Base-by-base conservation (phyloP, 2,113 vertebrate genomes). In the Myocastor coypus region DNA sequence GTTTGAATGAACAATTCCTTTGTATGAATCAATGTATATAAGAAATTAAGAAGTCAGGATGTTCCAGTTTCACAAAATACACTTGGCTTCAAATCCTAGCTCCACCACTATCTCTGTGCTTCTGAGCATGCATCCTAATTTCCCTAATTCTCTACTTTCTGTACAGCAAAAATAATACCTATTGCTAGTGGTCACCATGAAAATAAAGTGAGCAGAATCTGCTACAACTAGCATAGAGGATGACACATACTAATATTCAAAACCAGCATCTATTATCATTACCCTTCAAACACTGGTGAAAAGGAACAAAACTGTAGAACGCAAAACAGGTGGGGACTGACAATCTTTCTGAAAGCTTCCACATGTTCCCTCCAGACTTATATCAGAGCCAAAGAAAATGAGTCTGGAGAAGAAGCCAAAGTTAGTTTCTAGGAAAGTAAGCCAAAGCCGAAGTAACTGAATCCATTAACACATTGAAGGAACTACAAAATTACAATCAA, bases 371-470 rank as follows among this genome's bases (percentile, higher is more conserved):
- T 85, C 26, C 13, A 77, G 32, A 78, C 59, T 87, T 82, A 85
- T n/a, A 64, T 46, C 68, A 83, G 89, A 87, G 59, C 42, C 68
- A 92, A 94, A 94, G 69, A 69, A 89, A 89, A 57, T 24, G 17
- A 94, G 82, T 68, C 30, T 86, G 64, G 50, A 93, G 40, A 34
- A 66, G 14, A 88, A 93, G 87, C 40, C 64, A 87, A 83, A 66
- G 30, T 42, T 68, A 84, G 26, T 30, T 75, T 94, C 13, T 61
- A 80, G 28, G 66, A 88, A 87, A 73, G n/a, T 30, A 73, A 90
- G 89, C 46, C 28, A 37, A 92, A 92, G n/a, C 9, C 59, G 32
- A 89, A 96, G 86, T 64, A 83, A 75, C 19, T 61, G 3, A 88
- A 80, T 73, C 9, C 46, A 26, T 77, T 61, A 46, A 87, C 71